These are phyloP conservation scores for Gavia stellata DNA, from an alignment of 2,113 vertebrate species.

Conservation along the genomic window DNA sequence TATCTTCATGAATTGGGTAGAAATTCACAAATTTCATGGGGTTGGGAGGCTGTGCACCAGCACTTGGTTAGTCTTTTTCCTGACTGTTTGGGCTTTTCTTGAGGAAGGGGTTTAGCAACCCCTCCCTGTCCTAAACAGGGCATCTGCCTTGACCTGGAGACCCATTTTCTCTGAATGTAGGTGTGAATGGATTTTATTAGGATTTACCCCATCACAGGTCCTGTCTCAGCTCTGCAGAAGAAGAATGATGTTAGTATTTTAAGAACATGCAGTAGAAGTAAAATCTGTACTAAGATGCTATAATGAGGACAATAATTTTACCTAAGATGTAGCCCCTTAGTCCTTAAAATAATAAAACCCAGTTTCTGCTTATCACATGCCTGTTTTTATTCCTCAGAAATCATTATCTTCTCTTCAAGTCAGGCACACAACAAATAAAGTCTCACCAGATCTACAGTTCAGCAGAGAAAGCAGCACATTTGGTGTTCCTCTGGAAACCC, in stretches of 20 bases:
- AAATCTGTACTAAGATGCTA: neutral
- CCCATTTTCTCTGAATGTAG: neutral
- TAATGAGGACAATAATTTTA: neutral
- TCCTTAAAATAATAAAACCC: neutral
- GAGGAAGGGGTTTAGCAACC: neutral
- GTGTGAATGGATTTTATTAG: neutral
- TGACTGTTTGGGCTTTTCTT: neutral
- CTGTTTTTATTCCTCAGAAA: constrained; percentile 38
- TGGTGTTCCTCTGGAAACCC: constrained; percentile 68
- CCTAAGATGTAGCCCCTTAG: neutral
- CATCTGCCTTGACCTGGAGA: neutral
- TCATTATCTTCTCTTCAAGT: constrained; percentile 50
- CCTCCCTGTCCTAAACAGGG: neutral
- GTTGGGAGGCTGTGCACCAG: neutral
- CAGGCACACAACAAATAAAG: constrained; percentile 27
- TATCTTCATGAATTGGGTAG: neutral
- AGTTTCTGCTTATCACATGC: neutral
- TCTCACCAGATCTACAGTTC: constrained; percentile 8
- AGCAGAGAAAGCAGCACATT: constrained; percentile 35
- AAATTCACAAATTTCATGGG: neutral
- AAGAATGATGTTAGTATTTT: neutral
- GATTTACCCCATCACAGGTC: neutral
- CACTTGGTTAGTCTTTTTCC: accelerated
- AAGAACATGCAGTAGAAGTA: neutral
- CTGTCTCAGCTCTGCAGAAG: neutral